Conservation (phyloP, 2,113 vertebrate genomes). For the Casuarius casuarius region DNA sequence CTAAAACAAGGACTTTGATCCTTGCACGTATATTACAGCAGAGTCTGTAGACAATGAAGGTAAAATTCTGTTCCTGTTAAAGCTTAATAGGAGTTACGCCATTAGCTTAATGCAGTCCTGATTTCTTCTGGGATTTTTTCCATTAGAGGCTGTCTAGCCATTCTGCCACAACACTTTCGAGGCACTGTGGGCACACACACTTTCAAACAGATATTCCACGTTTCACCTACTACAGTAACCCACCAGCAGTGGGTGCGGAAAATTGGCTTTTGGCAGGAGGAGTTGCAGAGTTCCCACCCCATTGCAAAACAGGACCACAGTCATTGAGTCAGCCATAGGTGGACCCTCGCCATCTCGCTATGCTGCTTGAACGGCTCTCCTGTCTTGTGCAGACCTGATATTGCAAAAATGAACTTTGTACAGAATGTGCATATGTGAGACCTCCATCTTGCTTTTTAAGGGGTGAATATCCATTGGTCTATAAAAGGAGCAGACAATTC, state of each 20-base stretch:
- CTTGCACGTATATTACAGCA: not conserved
- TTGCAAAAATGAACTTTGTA: not conserved
- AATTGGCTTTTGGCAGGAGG: accelerated
- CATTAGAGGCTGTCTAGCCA: no score
- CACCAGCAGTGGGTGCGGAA: not conserved
- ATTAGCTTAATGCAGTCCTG: not conserved
- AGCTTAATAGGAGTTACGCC: not conserved
- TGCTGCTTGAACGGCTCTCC: accelerated
- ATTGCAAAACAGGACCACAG: not conserved
- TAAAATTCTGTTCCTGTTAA: not conserved
- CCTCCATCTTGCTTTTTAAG: not conserved
- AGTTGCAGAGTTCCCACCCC: not conserved
- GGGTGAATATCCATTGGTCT: not conserved
- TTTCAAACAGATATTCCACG: not conserved
- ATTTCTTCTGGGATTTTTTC: not conserved
- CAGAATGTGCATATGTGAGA: not conserved
- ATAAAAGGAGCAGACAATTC: not conserved
- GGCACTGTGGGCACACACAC: accelerated
- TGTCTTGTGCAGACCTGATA: accelerated
- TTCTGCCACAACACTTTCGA: accelerated
- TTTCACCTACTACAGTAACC: not conserved
- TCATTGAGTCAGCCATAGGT: not conserved
- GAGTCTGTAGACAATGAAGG: not conserved
- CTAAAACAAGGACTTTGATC: not conserved
- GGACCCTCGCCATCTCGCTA: not conserved